These are phyloP conservation scores for Triplophysa siluroides DNA, from an alignment of 2,113 vertebrate species.

Conservation along the genomic window DNA sequence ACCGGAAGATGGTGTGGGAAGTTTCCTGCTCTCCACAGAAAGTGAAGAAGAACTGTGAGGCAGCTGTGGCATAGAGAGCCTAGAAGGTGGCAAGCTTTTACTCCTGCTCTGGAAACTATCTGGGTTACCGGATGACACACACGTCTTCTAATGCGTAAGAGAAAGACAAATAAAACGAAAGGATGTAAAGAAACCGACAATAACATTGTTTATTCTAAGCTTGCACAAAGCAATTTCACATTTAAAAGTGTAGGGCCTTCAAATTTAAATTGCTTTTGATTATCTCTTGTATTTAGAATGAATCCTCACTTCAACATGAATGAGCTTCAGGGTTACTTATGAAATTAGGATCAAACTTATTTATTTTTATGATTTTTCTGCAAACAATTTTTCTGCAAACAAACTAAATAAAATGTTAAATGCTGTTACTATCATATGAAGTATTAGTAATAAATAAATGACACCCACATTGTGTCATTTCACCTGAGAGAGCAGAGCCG, in stretches of 20 bases:
- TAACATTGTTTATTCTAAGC: too few relatives aligned
- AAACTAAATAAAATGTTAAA: background rate
- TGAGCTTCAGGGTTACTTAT: too few relatives aligned
- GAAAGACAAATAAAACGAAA: background rate
- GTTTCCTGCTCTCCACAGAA: conserved; percentile 44
- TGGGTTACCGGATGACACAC: conserved; percentile 9
- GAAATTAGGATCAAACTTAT: too few relatives aligned
- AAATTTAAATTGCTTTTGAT: too few relatives aligned
- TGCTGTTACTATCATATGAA: too few relatives aligned
- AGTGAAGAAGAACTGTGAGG: conserved; percentile 38
- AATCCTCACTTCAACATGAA: too few relatives aligned
- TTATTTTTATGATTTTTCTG: too few relatives aligned
- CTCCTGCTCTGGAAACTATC: background rate
- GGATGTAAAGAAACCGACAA: too few relatives aligned
- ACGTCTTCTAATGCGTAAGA: background rate
- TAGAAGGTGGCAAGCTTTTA: background rate
- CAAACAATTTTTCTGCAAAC: too few relatives aligned
- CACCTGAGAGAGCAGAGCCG: conserved; percentile 41
- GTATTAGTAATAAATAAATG: background rate
- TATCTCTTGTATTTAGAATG: too few relatives aligned
- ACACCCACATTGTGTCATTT: background rate
- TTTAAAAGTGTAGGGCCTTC: too few relatives aligned
- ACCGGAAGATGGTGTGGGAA: conserved; percentile 32
- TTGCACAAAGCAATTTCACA: too few relatives aligned
- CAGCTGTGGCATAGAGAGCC: conserved; percentile 35